phyloP scores from a whole-genome alignment of 1,140 invertebrate species.

The Pararge aegeria region DNA sequence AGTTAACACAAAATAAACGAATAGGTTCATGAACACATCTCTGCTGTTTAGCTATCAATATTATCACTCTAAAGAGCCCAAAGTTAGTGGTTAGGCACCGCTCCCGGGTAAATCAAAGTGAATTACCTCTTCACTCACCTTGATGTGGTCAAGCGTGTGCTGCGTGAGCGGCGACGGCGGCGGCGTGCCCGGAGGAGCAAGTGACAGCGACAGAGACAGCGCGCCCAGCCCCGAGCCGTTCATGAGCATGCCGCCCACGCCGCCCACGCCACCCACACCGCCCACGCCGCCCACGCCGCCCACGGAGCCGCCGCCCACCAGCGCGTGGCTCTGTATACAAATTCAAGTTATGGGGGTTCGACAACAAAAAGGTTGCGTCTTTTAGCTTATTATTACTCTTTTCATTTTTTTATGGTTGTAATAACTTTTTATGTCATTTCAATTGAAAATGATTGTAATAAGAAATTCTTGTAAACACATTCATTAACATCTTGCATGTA shows the following conservation, averaged over 20 bases:
- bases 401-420: no score
- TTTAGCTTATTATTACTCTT: no score
- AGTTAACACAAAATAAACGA: no score
- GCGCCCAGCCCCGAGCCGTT: constrained; percentile 84
- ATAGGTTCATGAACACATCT: no score
- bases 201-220: constrained; percentile 89
- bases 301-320: constrained; percentile 42
- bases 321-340: constrained; percentile 43
- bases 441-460: no score
- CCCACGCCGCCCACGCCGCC: constrained; percentile 38
- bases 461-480: no score
- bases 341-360: not conserved
- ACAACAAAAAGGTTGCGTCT: no score
- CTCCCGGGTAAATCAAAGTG: not conserved
- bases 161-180: constrained; percentile 86
- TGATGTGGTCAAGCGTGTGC: constrained; percentile 91
- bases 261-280: constrained; percentile 49
- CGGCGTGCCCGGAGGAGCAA: constrained; percentile 87
- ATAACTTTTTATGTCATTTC: no score
- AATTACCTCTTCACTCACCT: constrained; percentile 74
- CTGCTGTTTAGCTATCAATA: no score
- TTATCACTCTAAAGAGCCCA: no score
- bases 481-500: no score
- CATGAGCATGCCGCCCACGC: constrained; percentile 59
- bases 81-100: no score